phyloP scores from a whole-genome alignment of 2,797 vertebrate species.

The Anabacerthia variegaticeps region DNA sequence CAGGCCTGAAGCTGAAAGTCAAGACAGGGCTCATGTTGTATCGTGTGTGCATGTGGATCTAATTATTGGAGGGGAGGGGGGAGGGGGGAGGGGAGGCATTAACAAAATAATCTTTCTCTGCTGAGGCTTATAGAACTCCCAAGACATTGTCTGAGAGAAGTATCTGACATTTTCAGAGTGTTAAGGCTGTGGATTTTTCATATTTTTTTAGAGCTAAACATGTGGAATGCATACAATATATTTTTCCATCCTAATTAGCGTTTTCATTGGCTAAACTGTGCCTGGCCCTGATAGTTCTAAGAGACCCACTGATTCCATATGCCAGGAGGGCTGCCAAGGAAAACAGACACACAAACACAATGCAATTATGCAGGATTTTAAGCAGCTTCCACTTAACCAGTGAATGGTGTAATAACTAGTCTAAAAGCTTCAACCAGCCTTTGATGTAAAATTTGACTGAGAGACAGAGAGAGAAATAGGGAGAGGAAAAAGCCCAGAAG shows the following conservation, averaged over 20 bases:
- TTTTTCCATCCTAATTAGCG: slow-evolving; percentile 1
- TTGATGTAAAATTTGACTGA: neutral
- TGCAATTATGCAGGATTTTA: neutral
- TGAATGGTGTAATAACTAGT: neutral
- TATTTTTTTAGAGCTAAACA: neutral
- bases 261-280: neutral
- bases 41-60: neutral
- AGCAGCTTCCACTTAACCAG: neutral
- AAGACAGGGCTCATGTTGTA: neutral
- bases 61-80: neutral
- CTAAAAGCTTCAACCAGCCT: neutral
- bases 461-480: neutral
- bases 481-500: neutral
- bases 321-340: neutral
- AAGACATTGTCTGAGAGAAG: neutral
- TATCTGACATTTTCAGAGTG: neutral
- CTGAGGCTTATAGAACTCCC: neutral
- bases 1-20: neutral
- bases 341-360: neutral
- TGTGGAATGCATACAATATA: neutral
- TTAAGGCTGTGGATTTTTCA: neutral
- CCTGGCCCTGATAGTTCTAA: neutral
- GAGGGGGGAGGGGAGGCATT: neutral
- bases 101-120: neutral
- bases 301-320: neutral